A percentile compares a stretch with the other conserved stretches of the same genome.
phyloP scores from a whole-genome alignment of 2,113 vertebrate species.

The Pomatostomus ruficeps region DNA sequence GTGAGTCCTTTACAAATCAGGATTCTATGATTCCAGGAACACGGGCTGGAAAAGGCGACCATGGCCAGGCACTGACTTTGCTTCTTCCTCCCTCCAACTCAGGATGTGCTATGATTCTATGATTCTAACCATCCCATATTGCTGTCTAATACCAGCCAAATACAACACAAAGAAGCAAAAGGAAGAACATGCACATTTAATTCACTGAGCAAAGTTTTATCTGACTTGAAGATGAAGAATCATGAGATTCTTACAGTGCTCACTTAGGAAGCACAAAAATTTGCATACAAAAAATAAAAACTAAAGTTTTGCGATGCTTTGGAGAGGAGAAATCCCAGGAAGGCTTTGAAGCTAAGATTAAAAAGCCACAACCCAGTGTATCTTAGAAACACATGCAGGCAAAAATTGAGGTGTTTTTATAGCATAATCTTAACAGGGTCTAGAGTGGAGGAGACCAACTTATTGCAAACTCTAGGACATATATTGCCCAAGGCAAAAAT shows the following conservation, averaged over 20 bases:
- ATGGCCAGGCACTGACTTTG: background rate
- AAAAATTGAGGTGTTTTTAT: background rate
- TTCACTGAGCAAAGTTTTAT: background rate
- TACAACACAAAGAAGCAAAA: background rate
- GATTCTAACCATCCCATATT: background rate
- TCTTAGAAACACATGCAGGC: background rate
- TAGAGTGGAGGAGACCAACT: background rate
- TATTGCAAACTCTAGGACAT: background rate
- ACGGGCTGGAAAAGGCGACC: background rate
- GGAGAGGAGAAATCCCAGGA: background rate
- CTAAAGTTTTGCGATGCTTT: background rate
- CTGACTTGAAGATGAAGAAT: background rate
- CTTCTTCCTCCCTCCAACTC: background rate
- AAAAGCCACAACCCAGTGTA: background rate
- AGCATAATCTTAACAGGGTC: background rate
- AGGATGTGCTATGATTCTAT: background rate
- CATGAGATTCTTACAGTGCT: background rate
- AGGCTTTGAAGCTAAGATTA: constrained; percentile 3
- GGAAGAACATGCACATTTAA: background rate
- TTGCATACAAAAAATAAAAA: background rate
- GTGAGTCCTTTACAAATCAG: background rate
- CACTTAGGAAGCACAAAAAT: background rate
- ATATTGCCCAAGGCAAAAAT: background rate
- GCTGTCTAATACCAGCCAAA: background rate
- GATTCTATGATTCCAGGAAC: background rate